Base-by-base conservation (phyloP, 2,113 vertebrate genomes). In the Heloderma charlesbogerti region DNA sequence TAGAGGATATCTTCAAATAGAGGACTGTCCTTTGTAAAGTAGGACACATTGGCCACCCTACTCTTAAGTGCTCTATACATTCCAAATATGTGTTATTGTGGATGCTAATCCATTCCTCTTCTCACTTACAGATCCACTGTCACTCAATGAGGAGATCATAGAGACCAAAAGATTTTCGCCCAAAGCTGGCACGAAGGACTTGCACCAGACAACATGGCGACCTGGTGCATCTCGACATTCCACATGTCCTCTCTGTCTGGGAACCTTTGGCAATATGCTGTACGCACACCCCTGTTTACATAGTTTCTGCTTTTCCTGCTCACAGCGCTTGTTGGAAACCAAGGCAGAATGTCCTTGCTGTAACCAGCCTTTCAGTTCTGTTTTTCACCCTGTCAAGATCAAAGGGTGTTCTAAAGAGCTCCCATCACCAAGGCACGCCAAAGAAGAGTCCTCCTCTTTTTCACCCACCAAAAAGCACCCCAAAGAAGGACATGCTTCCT, bases 261-360 rank as follows among this genome's bases (percentile, higher is more conserved):
- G 98, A 92, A 93, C 88, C 51, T 98, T 98, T 94, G 97, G 98
- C 95, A 98, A 98, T 92, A 97, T 98, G 89, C 97, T 98, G 48
- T 98, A 98, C 90, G 96, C 98, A 91, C 98, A 98, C 94, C 93
- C 95, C 34, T 99, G 98, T 92, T 96, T 98, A 37, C 98, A 98
- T 94, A 97, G 97, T 88, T 99, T 98, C 95, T 98, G 98, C 95
- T 98, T 98, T 95, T 97, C 97, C 60, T 98, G 98, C 94, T 98
- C 98, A 86, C 98, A 98, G 0, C 97, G 98, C 91, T 98, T 98
- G 98, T 98, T 98, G 84, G 98, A 98, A 95, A 98, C 98, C 98
- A 98, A 98, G 97, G 97, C 98, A 0, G 97, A 98, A 89, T 98
- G 98, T 87, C 98, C 98, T 3, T 92, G 98, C 2, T 98, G 97